These are phyloP conservation scores for Excalfactoria chinensis DNA, from an alignment of 2,113 vertebrate genomes.

Conservation along the genomic window DNA sequence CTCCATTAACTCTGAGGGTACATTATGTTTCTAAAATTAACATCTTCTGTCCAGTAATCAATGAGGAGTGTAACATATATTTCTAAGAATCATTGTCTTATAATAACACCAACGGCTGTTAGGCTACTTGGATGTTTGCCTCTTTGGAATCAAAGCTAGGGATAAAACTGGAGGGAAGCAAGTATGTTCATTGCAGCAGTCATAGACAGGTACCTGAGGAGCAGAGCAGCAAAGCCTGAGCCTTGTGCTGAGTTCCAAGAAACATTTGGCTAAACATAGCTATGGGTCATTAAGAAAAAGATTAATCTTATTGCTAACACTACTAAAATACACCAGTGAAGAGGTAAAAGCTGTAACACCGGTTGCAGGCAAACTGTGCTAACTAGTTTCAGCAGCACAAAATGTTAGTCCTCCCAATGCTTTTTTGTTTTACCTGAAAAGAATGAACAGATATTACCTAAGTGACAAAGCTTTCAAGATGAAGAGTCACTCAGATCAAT, in stretches of 20 bases:
- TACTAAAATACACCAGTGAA: neutral
- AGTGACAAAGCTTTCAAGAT: neutral
- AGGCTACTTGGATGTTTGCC: neutral
- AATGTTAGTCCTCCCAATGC: neutral
- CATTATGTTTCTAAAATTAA: conserved; percentile 12
- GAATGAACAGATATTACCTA: neutral
- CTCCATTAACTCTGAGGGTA: neutral
- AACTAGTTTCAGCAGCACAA: neutral
- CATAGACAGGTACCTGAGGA: rapidly evolving
- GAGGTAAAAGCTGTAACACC: neutral
- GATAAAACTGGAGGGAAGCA: neutral
- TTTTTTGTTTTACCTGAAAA: neutral
- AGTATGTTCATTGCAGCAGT: neutral
- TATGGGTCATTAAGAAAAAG: neutral
- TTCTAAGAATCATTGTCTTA: neutral
- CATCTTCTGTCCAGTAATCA: neutral
- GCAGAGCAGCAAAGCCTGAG: neutral
- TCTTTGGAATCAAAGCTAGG: neutral
- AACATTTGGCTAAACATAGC: neutral
- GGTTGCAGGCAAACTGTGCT: neutral
- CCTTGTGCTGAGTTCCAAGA: neutral
- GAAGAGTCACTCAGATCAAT: neutral
- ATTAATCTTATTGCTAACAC: neutral
- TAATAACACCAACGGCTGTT: neutral
- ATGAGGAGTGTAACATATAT: neutral